phyloP scores from a whole-genome alignment of 2,113 vertebrate genomes.

The Romanogobio albipinnatus region DNA sequence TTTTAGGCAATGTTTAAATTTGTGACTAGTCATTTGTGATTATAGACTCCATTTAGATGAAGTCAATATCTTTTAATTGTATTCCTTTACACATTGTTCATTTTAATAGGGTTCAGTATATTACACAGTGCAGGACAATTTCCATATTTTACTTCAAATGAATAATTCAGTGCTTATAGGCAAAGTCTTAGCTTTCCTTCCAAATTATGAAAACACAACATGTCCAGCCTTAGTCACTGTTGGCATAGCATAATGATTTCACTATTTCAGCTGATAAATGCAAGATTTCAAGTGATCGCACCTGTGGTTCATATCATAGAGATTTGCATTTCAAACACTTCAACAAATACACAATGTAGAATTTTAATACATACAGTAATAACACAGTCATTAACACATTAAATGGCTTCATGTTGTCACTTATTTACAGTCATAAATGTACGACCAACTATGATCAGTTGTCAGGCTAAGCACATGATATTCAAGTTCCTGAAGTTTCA shows the following conservation, averaged over 20 bases:
- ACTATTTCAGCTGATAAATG: background rate
- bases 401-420: slow-evolving; percentile 15
- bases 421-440: slow-evolving; percentile 19
- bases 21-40: background rate
- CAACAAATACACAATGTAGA: slow-evolving; percentile 38
- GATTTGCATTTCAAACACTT: slow-evolving; percentile 18
- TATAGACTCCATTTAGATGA: background rate
- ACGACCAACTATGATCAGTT: slow-evolving; percentile 7
- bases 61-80: background rate
- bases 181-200: background rate
- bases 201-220: background rate
- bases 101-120: background rate
- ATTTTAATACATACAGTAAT: slow-evolving; percentile 43
- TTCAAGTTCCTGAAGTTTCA: background rate
- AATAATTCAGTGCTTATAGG: background rate
- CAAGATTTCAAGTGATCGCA: background rate
- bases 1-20: background rate
- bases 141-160: background rate
- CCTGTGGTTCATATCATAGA: background rate
- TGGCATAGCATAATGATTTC: background rate
- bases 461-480: background rate
- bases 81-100: background rate
- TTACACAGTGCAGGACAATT: background rate
- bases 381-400: background rate
- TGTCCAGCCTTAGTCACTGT: background rate